Evolutionary conservation across 2,113 vertebrate species (phyloP), one percentile per base, ranked within the genome.

Genomic region (Phoenicopterus ruber): DNA sequence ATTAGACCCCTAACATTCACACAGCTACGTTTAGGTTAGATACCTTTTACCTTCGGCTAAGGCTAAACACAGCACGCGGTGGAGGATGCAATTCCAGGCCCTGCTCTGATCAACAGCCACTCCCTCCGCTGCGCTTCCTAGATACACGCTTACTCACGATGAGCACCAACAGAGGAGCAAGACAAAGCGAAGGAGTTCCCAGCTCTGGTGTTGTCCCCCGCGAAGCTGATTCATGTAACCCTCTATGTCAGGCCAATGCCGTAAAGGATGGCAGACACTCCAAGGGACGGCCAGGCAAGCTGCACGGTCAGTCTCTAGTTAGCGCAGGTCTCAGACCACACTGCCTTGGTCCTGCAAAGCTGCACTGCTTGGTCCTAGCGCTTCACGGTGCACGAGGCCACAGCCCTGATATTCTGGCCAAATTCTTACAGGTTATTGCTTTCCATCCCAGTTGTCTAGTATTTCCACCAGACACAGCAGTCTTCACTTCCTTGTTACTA

Each of bases 21-120:
- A 10, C 50, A 67, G 1, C 28, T 34, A n/a, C 10, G 0, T 4
- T 26, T 2, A 2, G 8, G 2, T 12, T 7, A 11, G 28, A 24
- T 11, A 22, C 2, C 2, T 49, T 50, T 70, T 2, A 26, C 74
- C 46, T 49, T 32, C 3, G 65, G 20, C 63, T 44, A 15, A 32
- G 20, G 74, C 42, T 20, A 9, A 70, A 78, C 13, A 2, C 63
- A 54, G 61, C 46, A 13, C 0, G 1, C 20, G 11, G 49, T 1
- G 7, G 36, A 31, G 54, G 24, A n/a, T 31, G 40, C 55, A 70
- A 18, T 19, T 52, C 44, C 88, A 93, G 55, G 40, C 26, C 47
- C 3, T 18, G 63, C 74, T 65, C 62, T 7, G 10, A 50, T 3
- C 52, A 55, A 11, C 42, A n/a, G 65, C 38, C 58, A 3, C 8